Base-by-base conservation (phyloP, 2,797 vertebrate genomes). In the Neosalanx taihuensis region DNA sequence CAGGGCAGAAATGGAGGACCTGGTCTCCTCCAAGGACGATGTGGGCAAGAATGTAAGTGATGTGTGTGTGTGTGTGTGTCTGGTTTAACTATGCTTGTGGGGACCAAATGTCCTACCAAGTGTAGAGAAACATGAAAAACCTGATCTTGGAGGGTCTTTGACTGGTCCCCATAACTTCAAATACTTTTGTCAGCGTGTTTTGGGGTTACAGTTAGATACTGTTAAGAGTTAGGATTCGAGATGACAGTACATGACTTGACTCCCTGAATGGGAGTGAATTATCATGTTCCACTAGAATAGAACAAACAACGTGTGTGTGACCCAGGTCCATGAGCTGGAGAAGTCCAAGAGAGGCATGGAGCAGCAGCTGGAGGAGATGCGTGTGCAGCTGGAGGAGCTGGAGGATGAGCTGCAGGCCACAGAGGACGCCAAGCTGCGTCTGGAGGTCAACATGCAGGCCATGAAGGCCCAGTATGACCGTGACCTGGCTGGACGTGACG, bases 1-100 rank as follows among this genome's bases (percentile, higher is more conserved):
- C 76, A 93, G 95, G 0, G 83, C 94, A 0, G 98, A 99, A 85
- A 99, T 99, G 98, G 97, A 99, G 80, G 98, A 99, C 85, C 91
- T 99, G 74, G 94, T 99, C 73, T 98, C 95, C 79, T 99, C 96
- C 0, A 98, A 99, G 92, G 97, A 98, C 0, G 97, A 99, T 0
- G 96, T 94, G 31, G 97, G 97, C 84, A 99, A 99, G 90, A 99
- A 85, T 0, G 97, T 99, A 93, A 92, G 96, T 85, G 12, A 31
- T 33, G 29, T 23, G 23, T 31, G 37, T 63, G 41, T 60, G 23
- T 73, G 65, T n/a, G 15, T 67, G 56, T 67, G 3, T 46, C 12
- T 46, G 41, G 41, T 46, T 10, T 6, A 2, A 41, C 9, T 64
- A 23, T 6, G n/a, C 6, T 26, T 37, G 13, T 13, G 41, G 41